phyloP scores from a whole-genome alignment of 2,888 invertebrate genomes.

The Hyles lineata region DNA sequence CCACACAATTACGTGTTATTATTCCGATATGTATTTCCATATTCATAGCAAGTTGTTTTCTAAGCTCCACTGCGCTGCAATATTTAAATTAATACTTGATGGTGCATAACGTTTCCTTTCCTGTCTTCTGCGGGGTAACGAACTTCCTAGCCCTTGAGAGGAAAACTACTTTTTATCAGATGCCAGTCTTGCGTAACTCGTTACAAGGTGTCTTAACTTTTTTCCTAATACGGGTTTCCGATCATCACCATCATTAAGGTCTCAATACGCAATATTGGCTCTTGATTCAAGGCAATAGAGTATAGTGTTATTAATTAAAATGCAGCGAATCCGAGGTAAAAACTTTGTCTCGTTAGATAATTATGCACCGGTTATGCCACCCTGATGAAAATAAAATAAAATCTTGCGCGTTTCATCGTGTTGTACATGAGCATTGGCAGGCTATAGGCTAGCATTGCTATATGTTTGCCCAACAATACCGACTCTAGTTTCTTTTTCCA shows the following conservation, averaged over 20 bases:
- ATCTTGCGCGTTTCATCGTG: conserved; percentile 13
- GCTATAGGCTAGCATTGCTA: conserved; percentile 4
- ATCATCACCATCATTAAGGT: conserved; percentile 34
- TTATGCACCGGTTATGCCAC: conserved; percentile 30
- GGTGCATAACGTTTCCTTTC: conserved; percentile 51
- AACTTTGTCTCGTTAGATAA: conserved; percentile 30
- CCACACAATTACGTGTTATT: not conserved
- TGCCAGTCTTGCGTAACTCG: conserved; percentile 78
- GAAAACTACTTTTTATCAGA: conserved; percentile 74
- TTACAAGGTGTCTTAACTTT: conserved; percentile 64
- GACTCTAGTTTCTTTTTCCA: not conserved
- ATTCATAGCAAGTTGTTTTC: conserved; percentile 2
- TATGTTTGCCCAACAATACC: not conserved
- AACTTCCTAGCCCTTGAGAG: conserved; percentile 77
- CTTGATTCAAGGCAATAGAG: conserved; percentile 1
- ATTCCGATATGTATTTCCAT: not conserved
- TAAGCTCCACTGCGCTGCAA: conserved; percentile 20
- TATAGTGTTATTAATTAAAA: not conserved
- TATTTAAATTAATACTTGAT: conserved; percentile 34
- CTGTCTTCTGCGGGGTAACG: conserved; percentile 64
- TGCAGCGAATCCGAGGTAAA: not conserved
- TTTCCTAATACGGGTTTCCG: conserved; percentile 65
- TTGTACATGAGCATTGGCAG: conserved; percentile 25
- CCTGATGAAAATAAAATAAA: conserved; percentile 20
- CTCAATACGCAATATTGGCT: not conserved